Conservation (phyloP, 1,140 invertebrate species). For the Pseudomyrmex sp. region DNA sequence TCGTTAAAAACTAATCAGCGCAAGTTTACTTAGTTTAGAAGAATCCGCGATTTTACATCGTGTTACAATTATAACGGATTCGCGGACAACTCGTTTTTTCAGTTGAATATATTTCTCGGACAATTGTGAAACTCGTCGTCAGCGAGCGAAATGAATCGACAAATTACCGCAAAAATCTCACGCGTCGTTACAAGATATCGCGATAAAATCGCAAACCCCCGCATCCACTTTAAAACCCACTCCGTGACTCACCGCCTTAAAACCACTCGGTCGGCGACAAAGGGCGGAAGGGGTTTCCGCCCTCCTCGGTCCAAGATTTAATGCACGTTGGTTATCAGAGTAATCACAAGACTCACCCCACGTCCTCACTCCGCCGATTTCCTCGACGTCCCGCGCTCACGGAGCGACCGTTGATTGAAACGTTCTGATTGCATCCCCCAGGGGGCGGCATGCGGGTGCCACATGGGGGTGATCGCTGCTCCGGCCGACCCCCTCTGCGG, state of each 20-base stretch:
- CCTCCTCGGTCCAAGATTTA: conserved; percentile 82
- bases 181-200: conserved; percentile 52
- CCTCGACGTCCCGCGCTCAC: conserved; percentile 68
- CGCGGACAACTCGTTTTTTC: too few species aligned
- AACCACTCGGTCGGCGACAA: conserved; percentile 78
- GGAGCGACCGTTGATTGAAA: conserved; percentile 85
- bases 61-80: not conserved
- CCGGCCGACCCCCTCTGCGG: conserved; percentile 60
- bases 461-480: conserved; percentile 67
- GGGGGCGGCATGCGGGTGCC: conserved; percentile 83
- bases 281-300: conserved; percentile 81
- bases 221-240: conserved; percentile 75
- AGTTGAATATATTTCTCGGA: not conserved
- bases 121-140: not conserved
- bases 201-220: conserved; percentile 57
- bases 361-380: conserved; percentile 59
- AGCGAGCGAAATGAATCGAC: conserved; percentile 9
- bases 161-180: conserved; percentile 41
- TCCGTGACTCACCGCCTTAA: conserved; percentile 81
- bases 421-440: conserved; percentile 85
- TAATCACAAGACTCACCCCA: conserved; percentile 78
- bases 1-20: not conserved
- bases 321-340: conserved; percentile 84
- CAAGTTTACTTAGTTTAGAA: not conserved
- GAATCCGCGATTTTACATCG: not conserved